Evolutionary conservation across 2,888 invertebrate species (phyloP).

Genomic region (Melipona bicolor): DNA sequence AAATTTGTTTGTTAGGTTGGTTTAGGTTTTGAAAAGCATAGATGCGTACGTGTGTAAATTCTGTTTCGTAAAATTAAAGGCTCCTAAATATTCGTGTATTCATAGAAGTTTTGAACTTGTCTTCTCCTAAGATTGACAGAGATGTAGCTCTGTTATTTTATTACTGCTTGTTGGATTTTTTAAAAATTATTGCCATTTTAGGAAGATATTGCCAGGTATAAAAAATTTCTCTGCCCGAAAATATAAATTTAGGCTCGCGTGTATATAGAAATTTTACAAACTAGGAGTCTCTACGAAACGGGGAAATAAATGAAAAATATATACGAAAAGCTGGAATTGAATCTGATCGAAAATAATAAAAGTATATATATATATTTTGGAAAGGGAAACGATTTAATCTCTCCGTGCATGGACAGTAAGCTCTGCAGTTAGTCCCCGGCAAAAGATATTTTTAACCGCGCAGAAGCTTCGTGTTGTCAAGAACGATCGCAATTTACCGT

Average conservation of each 20-base stretch:
- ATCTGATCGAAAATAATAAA: conserved; percentile 16
- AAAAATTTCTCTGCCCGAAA: background rate
- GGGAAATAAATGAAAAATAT: background rate
- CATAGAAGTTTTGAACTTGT: background rate
- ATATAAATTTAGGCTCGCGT: background rate
- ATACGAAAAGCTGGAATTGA: background rate
- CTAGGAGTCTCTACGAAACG: background rate
- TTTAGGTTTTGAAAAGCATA: background rate
- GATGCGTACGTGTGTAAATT: background rate
- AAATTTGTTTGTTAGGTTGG: too few species aligned
- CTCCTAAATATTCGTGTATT: background rate
- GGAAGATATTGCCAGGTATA: background rate
- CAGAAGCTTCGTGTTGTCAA: background rate
- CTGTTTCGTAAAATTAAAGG: background rate
- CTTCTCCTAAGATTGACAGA: background rate
- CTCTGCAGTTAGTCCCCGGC: background rate
- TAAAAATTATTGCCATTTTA: background rate
- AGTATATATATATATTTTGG: background rate
- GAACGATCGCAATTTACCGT: conserved; percentile 12
- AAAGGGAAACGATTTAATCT: background rate
- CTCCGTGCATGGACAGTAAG: background rate
- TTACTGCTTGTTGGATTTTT: background rate
- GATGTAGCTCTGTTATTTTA: background rate
- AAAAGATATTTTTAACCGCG: conserved; percentile 15
- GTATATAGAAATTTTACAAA: background rate